A percentile compares a stretch with the other conserved stretches of the same genome.
phyloP scores from a whole-genome alignment of 2,113 vertebrate species.

The Balaeniceps rex region DNA sequence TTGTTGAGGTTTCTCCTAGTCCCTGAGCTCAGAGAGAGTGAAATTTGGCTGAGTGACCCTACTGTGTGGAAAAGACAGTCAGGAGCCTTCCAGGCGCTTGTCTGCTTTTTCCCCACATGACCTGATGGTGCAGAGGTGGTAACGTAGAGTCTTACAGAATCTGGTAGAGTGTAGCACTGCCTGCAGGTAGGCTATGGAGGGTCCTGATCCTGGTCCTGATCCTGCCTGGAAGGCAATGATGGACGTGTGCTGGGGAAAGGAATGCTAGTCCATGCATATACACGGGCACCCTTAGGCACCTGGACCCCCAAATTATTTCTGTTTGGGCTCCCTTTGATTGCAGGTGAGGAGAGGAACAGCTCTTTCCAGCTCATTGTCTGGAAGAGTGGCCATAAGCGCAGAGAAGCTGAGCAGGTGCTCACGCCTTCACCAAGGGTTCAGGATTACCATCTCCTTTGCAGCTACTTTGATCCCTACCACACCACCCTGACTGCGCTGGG shows the following conservation, averaged over 20 bases:
- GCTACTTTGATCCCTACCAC: neutral
- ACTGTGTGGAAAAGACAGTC: neutral
- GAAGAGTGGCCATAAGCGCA: neutral
- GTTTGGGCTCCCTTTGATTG: neutral
- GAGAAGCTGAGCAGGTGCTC: neutral
- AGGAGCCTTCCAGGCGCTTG: neutral
- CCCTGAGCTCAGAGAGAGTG: neutral
- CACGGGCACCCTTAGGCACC: too few relatives aligned
- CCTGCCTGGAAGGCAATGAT: neutral
- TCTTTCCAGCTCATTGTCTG: neutral
- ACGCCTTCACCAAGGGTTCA: neutral
- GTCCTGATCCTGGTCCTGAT: neutral
- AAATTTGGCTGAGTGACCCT: neutral
- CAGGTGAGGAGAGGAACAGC: neutral
- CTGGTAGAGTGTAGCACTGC: neutral
- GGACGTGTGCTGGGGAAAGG: neutral
- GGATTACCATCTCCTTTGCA: neutral
- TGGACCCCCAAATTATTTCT: neutral
- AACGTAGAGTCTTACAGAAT: neutral
- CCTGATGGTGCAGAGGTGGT: neutral
- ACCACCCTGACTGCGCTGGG: neutral
- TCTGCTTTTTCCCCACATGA: neutral
- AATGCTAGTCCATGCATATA: neutral
- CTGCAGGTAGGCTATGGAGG: neutral
- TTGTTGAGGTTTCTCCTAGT: constrained; percentile 5